phyloP scores from a whole-genome alignment of 2,888 invertebrate genomes.

The Drosophila robusta region DNA sequence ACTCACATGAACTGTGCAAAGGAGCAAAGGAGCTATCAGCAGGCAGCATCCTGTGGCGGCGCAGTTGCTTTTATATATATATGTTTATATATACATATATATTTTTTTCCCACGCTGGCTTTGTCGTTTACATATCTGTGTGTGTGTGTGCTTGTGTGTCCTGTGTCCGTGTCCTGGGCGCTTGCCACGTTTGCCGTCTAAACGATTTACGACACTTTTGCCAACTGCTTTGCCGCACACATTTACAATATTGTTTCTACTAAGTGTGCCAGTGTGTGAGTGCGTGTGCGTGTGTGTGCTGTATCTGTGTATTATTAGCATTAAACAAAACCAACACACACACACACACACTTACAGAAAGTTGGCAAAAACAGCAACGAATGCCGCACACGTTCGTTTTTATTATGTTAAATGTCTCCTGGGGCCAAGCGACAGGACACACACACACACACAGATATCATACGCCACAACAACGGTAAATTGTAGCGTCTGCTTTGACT shows the following conservation, averaged over 20 bases:
- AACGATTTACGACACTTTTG: conserved; percentile 81
- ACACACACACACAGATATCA: conserved; percentile 24
- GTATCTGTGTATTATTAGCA: conserved; percentile 70
- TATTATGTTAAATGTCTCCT: conserved; percentile 82
- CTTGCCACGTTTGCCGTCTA: conserved; percentile 75
- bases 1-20: conserved; percentile 55
- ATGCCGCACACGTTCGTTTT: conserved; percentile 78
- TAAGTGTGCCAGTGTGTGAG: conserved; percentile 38
- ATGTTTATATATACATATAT: conserved; percentile 14
- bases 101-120: conserved; percentile 73
- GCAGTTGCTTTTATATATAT: conserved; percentile 16
- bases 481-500: conserved; percentile 45
- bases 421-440: conserved; percentile 59
- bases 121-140: conserved; percentile 71
- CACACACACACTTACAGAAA: conserved; percentile 33
- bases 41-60: conserved; percentile 49
- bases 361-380: conserved; percentile 63
- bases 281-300: conserved; percentile 23
- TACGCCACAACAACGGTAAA: conserved; percentile 37
- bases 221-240: conserved; percentile 77
- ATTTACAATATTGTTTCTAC: conserved; percentile 71
- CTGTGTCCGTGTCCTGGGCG: conserved; percentile 42
- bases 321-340: conserved; percentile 59
- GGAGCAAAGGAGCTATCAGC: conserved; percentile 44
- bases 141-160: conserved; percentile 24